Evolutionary conservation across 2,113 vertebrate species (phyloP).

Genomic region (Ariopsis seemanni): DNA sequence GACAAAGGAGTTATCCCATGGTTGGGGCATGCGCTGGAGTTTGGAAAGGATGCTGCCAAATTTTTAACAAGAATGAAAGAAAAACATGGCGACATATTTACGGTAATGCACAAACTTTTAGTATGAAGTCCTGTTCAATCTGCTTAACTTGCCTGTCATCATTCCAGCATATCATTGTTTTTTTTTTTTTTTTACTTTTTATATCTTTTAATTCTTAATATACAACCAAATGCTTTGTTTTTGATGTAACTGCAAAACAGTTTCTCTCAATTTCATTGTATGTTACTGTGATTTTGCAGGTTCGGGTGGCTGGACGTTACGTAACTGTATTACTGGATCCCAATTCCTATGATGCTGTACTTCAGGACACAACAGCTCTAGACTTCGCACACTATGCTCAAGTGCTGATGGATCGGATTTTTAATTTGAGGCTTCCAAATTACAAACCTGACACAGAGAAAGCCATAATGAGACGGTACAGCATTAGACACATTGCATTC

Average conservation of each 20-base stretch:
- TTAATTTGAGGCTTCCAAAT: conserved; percentile 76
- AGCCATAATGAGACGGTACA: conserved; percentile 77
- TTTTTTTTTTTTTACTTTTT: neutral
- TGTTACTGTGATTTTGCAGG: conserved; percentile 59
- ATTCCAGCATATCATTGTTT: neutral
- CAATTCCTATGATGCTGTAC: conserved; percentile 76
- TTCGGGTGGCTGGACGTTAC: conserved; percentile 79
- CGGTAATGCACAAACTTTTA: conserved; percentile 55
- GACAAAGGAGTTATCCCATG: conserved; percentile 82
- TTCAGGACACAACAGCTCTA: conserved; percentile 70
- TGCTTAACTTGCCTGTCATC: neutral
- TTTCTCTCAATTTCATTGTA: conserved; percentile 8
- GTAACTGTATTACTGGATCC: conserved; percentile 84
- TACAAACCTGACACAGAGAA: conserved; percentile 70
- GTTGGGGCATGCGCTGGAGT: conserved; percentile 84
- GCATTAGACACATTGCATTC: neutral
- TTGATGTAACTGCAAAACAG: neutral
- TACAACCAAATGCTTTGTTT: neutral
- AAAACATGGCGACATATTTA: conserved; percentile 86
- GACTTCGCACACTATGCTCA: conserved; percentile 80
- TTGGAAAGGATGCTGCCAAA: conserved; percentile 81
- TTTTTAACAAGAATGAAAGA: conserved; percentile 82
- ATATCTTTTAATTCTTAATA: neutral
- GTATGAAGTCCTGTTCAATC: neutral
- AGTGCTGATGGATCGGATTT: conserved; percentile 85